Percentiles rank a stretch among this genome's conserved stretches.
Evolutionary conservation across 2,888 invertebrate genomes (phyloP).

Genomic region (Dryocosmus kuriphilus): DNA sequence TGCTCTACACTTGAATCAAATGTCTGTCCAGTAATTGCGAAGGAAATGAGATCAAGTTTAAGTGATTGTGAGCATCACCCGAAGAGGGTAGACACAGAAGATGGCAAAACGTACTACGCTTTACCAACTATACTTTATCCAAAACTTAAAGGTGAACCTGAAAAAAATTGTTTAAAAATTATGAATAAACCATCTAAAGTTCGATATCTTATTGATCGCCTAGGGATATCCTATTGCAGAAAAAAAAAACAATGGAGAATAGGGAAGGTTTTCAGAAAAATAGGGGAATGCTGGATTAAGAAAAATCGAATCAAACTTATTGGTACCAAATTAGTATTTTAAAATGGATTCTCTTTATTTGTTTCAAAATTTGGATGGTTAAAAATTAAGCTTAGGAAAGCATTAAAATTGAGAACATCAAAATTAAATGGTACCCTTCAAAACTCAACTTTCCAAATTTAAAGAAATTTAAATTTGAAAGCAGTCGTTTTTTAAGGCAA

Average conservation of each 20-base stretch:
- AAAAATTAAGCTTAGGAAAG: no score
- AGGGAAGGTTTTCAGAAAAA: background rate
- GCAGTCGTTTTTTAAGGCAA: no score
- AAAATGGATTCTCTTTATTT: no score
- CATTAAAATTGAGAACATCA: no score
- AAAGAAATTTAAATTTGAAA: no score
- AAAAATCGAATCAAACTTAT: background rate
- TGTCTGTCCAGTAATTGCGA: conserved; percentile 66
- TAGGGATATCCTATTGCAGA: background rate
- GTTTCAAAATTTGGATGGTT: no score
- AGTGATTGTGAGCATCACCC: conserved; percentile 65
- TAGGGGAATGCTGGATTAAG: background rate
- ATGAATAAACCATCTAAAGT: background rate
- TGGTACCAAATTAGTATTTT: no score
- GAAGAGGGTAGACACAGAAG: conserved; percentile 43
- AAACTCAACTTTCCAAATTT: no score
- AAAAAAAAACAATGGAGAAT: background rate
- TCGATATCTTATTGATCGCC: background rate
- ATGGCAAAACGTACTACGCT: conserved; percentile 25
- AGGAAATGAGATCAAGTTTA: conserved; percentile 75
- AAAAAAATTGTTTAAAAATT: background rate
- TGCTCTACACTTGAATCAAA: conserved; percentile 35
- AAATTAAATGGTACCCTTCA: no score
- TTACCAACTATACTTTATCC: conserved; percentile 8
- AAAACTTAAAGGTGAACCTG: conserved; percentile 15